Evolutionary conservation across 1,140 invertebrate genomes (phyloP).

Genomic region (Trachymyrmex septentrionalis): DNA sequence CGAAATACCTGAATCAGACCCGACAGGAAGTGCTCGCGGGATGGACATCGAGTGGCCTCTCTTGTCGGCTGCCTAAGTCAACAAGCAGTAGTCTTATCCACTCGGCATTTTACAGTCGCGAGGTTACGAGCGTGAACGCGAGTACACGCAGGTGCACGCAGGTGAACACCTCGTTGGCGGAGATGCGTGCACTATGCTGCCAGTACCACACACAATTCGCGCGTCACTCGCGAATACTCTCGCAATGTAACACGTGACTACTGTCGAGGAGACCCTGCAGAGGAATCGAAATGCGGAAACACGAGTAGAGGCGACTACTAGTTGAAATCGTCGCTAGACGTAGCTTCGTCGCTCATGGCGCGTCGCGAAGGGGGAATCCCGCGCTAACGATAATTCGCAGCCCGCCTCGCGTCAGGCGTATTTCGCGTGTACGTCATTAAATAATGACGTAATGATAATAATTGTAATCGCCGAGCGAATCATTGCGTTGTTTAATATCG

Average conservation of each 20-base stretch:
- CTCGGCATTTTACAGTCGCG: constrained; percentile 71
- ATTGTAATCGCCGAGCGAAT: constrained; percentile 18
- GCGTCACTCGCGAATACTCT: constrained; percentile 20
- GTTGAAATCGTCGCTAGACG: not conserved
- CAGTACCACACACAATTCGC: not conserved
- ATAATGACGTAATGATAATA: constrained; percentile 45
- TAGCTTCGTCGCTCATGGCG: not conserved
- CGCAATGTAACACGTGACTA: not conserved
- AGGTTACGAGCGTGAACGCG: constrained; percentile 64
- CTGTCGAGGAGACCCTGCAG: not conserved
- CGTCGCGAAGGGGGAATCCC: not conserved
- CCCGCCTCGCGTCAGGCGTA: not conserved
- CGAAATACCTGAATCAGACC: constrained; percentile 65
- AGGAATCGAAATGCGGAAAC: constrained; percentile 40
- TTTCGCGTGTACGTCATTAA: too few relatives aligned
- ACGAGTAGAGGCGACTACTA: not conserved
- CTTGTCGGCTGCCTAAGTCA: constrained; percentile 75
- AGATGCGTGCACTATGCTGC: constrained; percentile 19
- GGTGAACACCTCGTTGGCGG: constrained; percentile 39
- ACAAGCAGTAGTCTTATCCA: constrained; percentile 49
- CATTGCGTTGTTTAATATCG: constrained; percentile 45
- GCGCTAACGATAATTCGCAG: not conserved
- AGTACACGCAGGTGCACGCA: constrained; percentile 71
- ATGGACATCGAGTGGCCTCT: constrained; percentile 72
- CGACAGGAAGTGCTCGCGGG: constrained; percentile 66